Evolutionary conservation across 2,888 invertebrate genomes (phyloP).

Genomic region (Therioaphis trifolii): DNA sequence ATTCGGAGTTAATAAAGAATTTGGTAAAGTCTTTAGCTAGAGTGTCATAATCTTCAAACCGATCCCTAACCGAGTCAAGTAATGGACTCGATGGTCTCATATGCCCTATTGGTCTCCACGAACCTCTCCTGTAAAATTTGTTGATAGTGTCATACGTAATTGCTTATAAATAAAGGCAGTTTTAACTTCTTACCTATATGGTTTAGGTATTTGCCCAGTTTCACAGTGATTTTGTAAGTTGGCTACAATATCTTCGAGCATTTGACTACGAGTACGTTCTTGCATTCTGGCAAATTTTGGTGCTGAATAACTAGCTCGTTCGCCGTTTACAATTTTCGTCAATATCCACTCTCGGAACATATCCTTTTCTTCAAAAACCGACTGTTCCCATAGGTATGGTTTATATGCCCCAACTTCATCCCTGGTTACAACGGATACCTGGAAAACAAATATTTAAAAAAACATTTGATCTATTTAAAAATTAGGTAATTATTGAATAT

Average conservation of each 20-base stretch:
- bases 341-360: constrained; percentile 96
- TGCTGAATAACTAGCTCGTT: constrained; percentile 92
- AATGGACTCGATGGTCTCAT: constrained; percentile 94
- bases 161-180: not conserved
- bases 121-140: constrained; percentile 73
- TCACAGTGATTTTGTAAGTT: constrained; percentile 94
- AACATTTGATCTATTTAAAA: not conserved
- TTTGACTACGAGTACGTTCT: constrained; percentile 86
- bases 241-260: constrained; percentile 93
- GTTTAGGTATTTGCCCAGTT: constrained; percentile 95
- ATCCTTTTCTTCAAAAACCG: constrained; percentile 91
- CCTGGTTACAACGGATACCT: constrained; percentile 88
- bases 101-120: constrained; percentile 94
- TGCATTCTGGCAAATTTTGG: constrained; percentile 96
- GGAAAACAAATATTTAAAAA: not conserved
- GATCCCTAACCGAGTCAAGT: constrained; percentile 90
- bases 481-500: not conserved
- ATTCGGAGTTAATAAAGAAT: constrained; percentile 86
- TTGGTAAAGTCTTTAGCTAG: constrained; percentile 91
- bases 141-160: not conserved
- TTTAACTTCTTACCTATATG: constrained; percentile 78
- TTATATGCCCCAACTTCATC: constrained; percentile 96
- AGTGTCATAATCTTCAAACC: constrained; percentile 94
- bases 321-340: constrained; percentile 93
- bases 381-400: constrained; percentile 95